A percentile compares a stretch with the other conserved stretches of the same genome.
These are phyloP conservation scores for Eurytoma californica DNA, from an alignment of 2,888 invertebrate species.

Conservation along the genomic window DNA sequence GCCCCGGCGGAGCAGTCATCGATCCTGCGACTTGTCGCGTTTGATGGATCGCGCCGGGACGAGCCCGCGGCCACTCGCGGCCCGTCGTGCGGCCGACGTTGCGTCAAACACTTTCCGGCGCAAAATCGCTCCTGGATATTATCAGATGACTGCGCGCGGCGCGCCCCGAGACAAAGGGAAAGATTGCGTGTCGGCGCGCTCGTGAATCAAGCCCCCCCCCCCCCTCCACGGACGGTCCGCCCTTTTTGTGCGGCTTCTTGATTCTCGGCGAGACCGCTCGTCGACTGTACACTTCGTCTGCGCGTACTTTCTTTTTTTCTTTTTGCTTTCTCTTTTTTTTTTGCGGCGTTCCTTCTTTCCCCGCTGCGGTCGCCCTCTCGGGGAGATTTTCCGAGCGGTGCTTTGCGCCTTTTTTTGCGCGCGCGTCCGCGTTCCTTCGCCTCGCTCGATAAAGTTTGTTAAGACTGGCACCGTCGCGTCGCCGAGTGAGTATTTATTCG, in stretches of 20 bases:
- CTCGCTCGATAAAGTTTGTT: slow-evolving; percentile 46
- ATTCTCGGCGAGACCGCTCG: background rate
- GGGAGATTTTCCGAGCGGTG: slow-evolving; percentile 30
- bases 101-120: slow-evolving; percentile 15
- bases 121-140: slow-evolving; percentile 41
- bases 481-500: slow-evolving; percentile 21
- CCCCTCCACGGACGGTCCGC: background rate
- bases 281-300: background rate
- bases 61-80: background rate
- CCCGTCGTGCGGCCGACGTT: background rate
- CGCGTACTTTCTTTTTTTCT: background rate
- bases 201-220: slow-evolving; percentile 39
- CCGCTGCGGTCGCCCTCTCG: background rate
- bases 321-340: background rate
- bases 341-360: background rate
- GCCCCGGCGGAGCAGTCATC: slow-evolving; percentile 7
- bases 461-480: background rate
- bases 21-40: slow-evolving; percentile 23
- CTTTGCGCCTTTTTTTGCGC: slow-evolving; percentile 10
- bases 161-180: slow-evolving; percentile 45
- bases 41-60: slow-evolving; percentile 30
- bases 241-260: slow-evolving; percentile 34
- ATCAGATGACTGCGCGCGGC: slow-evolving; percentile 36
- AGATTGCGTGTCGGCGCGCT: slow-evolving; percentile 35
- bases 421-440: slow-evolving; percentile 7